Evolutionary conservation across 2,888 invertebrate genomes (phyloP).

Genomic region (Epiblema foenella): DNA sequence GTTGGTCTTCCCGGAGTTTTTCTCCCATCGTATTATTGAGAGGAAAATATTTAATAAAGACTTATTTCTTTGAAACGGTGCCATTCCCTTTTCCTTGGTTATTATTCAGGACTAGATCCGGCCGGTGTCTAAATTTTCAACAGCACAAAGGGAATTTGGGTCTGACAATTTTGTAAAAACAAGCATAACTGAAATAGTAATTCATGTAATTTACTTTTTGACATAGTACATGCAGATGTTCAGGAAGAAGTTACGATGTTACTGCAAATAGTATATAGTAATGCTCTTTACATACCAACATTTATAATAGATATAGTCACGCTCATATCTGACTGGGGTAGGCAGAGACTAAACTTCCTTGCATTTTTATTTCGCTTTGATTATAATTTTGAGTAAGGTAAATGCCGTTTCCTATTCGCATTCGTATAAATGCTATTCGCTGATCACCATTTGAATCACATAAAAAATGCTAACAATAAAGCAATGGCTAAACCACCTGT

Average conservation of each 20-base stretch:
- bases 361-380: too few relatives aligned
- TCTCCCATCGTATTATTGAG: constrained; percentile 53
- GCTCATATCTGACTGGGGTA: too few relatives aligned
- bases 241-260: too few relatives aligned
- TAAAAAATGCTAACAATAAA: not conserved
- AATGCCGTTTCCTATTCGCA: not conserved
- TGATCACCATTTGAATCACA: not conserved
- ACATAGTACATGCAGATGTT: too few relatives aligned
- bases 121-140: constrained; percentile 55
- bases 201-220: not conserved
- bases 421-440: not conserved
- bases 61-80: constrained; percentile 61
- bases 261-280: too few relatives aligned
- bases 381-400: too few relatives aligned
- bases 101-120: constrained; percentile 49
- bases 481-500: not conserved
- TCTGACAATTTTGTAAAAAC: constrained; percentile 51
- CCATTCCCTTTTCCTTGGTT: constrained; percentile 49
- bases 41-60: constrained; percentile 70
- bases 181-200: not conserved
- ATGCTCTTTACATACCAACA: too few relatives aligned
- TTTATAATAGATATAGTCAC: too few relatives aligned
- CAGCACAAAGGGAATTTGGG: constrained; percentile 58
- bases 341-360: too few relatives aligned
- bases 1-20: constrained; percentile 8